Evolutionary conservation across 2,113 vertebrate species (phyloP), one percentile per base, ranked within the genome.

Genomic region (Aegypius monachus): DNA sequence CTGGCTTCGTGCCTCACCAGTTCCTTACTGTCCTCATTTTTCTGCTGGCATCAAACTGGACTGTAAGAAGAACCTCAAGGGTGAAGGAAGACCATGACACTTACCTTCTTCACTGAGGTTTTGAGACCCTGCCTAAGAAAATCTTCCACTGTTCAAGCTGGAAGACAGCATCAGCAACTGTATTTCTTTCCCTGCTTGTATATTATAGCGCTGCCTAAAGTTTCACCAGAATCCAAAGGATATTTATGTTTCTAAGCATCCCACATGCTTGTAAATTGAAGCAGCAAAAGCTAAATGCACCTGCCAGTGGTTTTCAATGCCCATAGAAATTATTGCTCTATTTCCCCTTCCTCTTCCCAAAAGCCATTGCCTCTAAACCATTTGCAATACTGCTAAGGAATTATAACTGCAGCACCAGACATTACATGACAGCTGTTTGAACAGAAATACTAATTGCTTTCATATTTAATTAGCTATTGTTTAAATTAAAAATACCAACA

Each of bases 391-490:
- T 95, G 68, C 77, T 90, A 94, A 96, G 78, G 89, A 97, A 94
- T 96, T 93, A 84, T 55, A 89, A 95, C 53, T 85, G 77, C 91
- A 95, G 63, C 78, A 80, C 32, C 72, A 96, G 93, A 95, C 95
- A 84, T 96, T 97, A 92, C 91, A 95, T 96, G 96, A 96, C 96
- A 97, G 96, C 96, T 97, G 96, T 95, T 98, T 97, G 96, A 97
- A 94, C 85, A 89, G 85, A 95, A 97, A 95, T 97, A 95, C 89
- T 95, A 97, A 97, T 97, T 96, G 95, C 91, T 92, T 97, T 98
- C 97, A 97, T 96, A 97, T 96, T 97, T 97, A 98, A 98, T 97
- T 97, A 97, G 93, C 93, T 96, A 96, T 97, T 97, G 93, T 97
- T 97, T 96, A 96, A 97, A 97, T 97, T 96, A 96, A 97, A 97